Conservation (phyloP, 1,140 invertebrate species). For the Anagrus nilaparvatae region DNA sequence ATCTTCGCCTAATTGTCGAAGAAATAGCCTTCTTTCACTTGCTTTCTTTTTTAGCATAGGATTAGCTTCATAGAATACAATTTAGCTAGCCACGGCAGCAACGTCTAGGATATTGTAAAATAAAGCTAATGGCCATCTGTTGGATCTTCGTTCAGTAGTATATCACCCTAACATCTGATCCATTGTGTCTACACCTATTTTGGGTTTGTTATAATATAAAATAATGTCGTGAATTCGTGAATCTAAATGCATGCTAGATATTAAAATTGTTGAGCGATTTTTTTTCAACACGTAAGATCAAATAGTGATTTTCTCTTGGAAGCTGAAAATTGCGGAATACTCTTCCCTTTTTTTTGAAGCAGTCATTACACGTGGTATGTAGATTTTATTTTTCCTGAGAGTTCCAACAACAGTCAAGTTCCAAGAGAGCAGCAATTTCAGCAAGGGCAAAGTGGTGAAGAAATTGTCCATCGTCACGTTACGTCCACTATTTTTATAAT, state of each 20-base stretch:
- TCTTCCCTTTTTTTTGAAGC: constrained; percentile 1
- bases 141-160: constrained; percentile 13
- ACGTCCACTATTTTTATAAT: constrained; percentile 22
- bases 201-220: constrained; percentile 27
- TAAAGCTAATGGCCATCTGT: constrained; percentile 21
- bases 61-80: constrained; percentile 15
- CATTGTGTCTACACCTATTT: constrained; percentile 32
- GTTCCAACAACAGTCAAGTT: constrained; percentile 24
- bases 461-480: constrained; percentile 30
- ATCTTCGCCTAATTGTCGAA: constrained; percentile 12
- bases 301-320: constrained; percentile 15
- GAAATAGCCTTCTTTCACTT: constrained; percentile 10
- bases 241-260: constrained; percentile 14
- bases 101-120: constrained; percentile 38
- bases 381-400: too few relatives aligned
- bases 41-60: constrained; percentile 6
- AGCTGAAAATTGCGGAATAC: constrained; percentile 11
- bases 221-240: constrained; percentile 16
- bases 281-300: constrained; percentile 16
- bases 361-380: constrained; percentile 20
- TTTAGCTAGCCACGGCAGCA: constrained; percentile 25
- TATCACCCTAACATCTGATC: constrained; percentile 27
- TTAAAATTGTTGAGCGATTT: constrained; percentile 15
- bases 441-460: constrained; percentile 22
- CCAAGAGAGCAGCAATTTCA: constrained; percentile 15